These are phyloP conservation scores for Yponomeuta plumbellus DNA, from an alignment of 2,888 invertebrate genomes.

Conservation along the genomic window DNA sequence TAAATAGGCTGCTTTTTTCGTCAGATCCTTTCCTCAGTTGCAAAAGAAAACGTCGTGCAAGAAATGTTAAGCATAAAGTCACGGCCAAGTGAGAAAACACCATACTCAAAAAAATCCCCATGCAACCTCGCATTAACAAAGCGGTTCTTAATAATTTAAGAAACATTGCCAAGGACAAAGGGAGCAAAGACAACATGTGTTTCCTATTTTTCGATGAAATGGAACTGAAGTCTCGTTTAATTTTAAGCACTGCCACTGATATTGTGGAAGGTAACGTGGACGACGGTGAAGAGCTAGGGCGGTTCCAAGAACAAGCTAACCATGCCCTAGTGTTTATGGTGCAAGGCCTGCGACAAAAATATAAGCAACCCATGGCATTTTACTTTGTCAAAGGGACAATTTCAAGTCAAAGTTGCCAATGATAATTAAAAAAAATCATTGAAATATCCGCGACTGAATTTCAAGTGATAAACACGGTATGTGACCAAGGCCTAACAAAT, in stretches of 20 bases:
- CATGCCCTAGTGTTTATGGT: constrained; percentile 31
- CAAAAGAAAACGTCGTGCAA: too few relatives aligned
- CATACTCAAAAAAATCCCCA: too few relatives aligned
- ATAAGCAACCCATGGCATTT: constrained; percentile 25
- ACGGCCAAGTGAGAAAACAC: too few relatives aligned
- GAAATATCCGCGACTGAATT: constrained; percentile 17
- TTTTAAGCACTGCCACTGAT: constrained; percentile 21
- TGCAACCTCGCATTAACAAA: background rate
- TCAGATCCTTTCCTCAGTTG: too few relatives aligned
- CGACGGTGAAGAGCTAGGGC: constrained; percentile 2
- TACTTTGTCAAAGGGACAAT: constrained; percentile 24
- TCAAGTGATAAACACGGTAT: constrained; percentile 19
- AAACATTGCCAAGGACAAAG: background rate
- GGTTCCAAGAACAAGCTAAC: constrained; percentile 20
- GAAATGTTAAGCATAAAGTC: too few relatives aligned
- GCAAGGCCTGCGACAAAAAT: constrained; percentile 26
- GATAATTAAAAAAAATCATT: constrained; percentile 21
- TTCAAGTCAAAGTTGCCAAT: constrained; percentile 19
- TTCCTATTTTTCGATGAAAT: constrained; percentile 27
- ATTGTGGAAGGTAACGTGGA: constrained; percentile 23
- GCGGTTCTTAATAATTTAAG: background rate
- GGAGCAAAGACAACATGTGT: constrained; percentile 10
- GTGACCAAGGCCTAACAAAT: constrained; percentile 16
- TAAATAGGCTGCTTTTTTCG: too few relatives aligned
- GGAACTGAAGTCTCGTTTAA: constrained; percentile 23